Conservation (phyloP, 2,888 invertebrate species). For the Metalampra italica region DNA sequence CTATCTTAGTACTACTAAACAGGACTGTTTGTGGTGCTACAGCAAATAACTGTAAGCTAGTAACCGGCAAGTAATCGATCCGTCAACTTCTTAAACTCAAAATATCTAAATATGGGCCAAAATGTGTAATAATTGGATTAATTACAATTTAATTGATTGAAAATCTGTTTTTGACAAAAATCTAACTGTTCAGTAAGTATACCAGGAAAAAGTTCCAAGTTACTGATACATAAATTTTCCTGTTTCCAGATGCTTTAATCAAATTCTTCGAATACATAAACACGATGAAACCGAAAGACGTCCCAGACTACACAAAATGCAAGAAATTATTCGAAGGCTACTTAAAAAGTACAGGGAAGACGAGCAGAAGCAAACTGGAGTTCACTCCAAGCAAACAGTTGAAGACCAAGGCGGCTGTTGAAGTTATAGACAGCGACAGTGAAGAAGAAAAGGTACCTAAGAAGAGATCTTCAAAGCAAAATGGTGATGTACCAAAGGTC, state of each 20-base stretch:
- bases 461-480: constrained; percentile 15
- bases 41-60: no score
- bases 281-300: constrained; percentile 82
- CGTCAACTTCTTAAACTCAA: no score
- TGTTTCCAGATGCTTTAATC: constrained; percentile 76
- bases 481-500: constrained; percentile 20
- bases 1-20: no score
- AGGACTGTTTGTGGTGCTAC: no score
- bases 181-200: no score
- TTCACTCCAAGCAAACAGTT: constrained; percentile 60
- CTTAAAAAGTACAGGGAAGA: constrained; percentile 79
- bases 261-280: constrained; percentile 84
- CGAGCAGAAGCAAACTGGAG: constrained; percentile 78
- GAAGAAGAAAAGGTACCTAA: constrained; percentile 28
- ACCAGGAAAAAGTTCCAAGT: no score
- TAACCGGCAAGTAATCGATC: no score
- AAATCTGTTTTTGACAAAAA: no score
- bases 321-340: constrained; percentile 81
- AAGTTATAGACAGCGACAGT: constrained; percentile 9
- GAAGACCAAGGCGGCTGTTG: constrained; percentile 19
- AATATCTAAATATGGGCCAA: no score
- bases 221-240: no score
- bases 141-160: no score
- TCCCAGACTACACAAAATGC: constrained; percentile 86
- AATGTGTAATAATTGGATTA: no score